Percentiles rank a stretch among this genome's conserved stretches.
Conservation (phyloP, 2,113 vertebrate species). For the Siphamia tubifer region DNA sequence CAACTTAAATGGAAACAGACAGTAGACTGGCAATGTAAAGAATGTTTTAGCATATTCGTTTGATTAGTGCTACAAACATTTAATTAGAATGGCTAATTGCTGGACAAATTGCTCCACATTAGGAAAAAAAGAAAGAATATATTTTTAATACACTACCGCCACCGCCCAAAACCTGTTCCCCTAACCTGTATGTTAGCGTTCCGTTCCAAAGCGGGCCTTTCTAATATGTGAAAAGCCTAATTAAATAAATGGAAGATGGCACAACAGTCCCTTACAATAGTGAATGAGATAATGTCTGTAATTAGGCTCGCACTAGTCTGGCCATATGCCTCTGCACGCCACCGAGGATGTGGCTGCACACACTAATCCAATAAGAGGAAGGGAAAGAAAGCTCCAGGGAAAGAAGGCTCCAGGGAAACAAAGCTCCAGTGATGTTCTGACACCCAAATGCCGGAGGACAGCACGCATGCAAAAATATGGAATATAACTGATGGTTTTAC, state of each 20-base stretch:
- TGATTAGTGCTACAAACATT: slow-evolving; percentile 98
- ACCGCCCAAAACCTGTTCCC: slow-evolving; percentile 53
- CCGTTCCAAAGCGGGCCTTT: slow-evolving; percentile 89
- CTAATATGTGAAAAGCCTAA: slow-evolving; percentile 96
- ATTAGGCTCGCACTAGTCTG: slow-evolving; percentile 86
- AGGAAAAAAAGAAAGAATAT: slow-evolving; percentile 87
- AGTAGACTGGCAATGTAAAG: slow-evolving; percentile 92
- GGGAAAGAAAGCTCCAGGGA: slow-evolving; percentile 54
- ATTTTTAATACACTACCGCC: slow-evolving; percentile 77
- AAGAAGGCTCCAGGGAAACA: no score
- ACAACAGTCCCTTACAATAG: slow-evolving; percentile 91
- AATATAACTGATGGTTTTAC: no score
- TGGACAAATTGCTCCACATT: slow-evolving; percentile 95
- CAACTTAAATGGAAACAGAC: slow-evolving; percentile 98
- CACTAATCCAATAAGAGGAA: slow-evolving; percentile 76
- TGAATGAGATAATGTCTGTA: slow-evolving; percentile 91
- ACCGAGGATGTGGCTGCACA: slow-evolving; percentile 60
- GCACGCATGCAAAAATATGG: no score
- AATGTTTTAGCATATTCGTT: slow-evolving; percentile 99
- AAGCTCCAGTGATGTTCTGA: no score
- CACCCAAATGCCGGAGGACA: no score
- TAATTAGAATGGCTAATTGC: slow-evolving; percentile 97
- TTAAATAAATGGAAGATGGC: slow-evolving; percentile 98
- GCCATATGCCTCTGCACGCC: slow-evolving; percentile 82
- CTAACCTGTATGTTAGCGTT: slow-evolving; percentile 79